Conservation (phyloP, 1,140 invertebrate species). For the Apis dorsata region DNA sequence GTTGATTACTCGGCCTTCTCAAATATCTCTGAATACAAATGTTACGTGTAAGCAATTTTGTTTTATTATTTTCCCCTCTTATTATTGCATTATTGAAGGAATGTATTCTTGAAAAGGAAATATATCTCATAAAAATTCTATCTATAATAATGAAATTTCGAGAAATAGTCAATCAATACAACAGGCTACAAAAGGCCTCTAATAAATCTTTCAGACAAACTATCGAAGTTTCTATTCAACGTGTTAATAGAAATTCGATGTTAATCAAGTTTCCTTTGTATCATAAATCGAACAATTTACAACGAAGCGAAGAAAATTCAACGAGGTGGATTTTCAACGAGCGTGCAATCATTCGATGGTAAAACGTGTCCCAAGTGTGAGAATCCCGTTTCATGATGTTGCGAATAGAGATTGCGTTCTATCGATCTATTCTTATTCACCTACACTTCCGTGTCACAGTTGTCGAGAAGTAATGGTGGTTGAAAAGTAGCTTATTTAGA, state of each 20-base stretch:
- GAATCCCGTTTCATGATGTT: background rate
- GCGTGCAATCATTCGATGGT: background rate
- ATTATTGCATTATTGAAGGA: too few relatives aligned
- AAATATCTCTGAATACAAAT: too few relatives aligned
- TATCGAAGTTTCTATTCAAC: background rate
- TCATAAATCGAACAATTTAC: background rate
- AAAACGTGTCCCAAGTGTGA: background rate
- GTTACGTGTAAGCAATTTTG: too few relatives aligned
- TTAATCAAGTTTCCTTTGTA: background rate
- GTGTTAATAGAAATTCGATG: background rate
- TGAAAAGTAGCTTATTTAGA: background rate
- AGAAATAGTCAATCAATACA: background rate
- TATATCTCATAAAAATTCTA: too few relatives aligned
- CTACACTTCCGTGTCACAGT: background rate
- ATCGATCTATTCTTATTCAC: slow-evolving; percentile 1
- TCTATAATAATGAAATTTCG: too few relatives aligned
- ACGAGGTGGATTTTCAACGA: background rate
- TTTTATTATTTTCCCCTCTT: too few relatives aligned
- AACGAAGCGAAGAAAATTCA: background rate
- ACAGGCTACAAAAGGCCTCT: background rate
- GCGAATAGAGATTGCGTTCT: slow-evolving; percentile 2
- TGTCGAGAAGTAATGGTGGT: background rate
- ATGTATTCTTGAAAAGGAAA: too few relatives aligned
- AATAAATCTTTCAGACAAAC: background rate
- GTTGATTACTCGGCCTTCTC: too few relatives aligned